Evolutionary conservation across 2,888 invertebrate genomes (phyloP).

Genomic region (Callyntrura sp.): DNA sequence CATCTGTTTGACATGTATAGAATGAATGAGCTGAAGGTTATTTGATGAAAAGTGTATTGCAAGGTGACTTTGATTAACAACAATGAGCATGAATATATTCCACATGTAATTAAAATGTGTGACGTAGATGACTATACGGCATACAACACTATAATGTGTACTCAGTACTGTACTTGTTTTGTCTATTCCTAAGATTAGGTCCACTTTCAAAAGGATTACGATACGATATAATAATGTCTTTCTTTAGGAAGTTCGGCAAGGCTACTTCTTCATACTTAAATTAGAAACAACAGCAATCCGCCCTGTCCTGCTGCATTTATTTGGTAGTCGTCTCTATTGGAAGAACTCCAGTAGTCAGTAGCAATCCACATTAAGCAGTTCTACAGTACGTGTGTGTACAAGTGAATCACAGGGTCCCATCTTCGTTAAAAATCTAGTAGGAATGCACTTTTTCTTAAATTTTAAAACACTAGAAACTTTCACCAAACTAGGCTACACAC

Average conservation of each 20-base stretch:
- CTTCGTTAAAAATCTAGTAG: neutral
- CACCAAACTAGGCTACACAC: slow-evolving; percentile 4
- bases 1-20: neutral
- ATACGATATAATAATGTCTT: slow-evolving; percentile 62
- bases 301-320: neutral
- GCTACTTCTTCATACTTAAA: neutral
- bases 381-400: neutral
- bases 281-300: neutral
- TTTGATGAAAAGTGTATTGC: neutral
- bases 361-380: slow-evolving; percentile 27
- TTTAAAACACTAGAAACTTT: neutral
- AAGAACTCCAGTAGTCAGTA: neutral
- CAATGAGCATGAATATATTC: neutral
- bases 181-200: slow-evolving; percentile 22
- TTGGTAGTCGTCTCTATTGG: neutral
- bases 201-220: slow-evolving; percentile 11
- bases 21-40: slow-evolving; percentile 3
- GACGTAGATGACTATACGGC: neutral
- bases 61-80: neutral
- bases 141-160: neutral
- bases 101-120: too few relatives aligned
- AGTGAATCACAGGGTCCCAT: slow-evolving; percentile 57
- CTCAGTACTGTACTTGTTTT: neutral
- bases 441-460: slow-evolving; percentile 3
- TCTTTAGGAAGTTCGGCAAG: slow-evolving; percentile 69